Evolutionary conservation across 64 coral and sea anemone genomes (phyloP).

Genomic region (Actinia equina): DNA sequence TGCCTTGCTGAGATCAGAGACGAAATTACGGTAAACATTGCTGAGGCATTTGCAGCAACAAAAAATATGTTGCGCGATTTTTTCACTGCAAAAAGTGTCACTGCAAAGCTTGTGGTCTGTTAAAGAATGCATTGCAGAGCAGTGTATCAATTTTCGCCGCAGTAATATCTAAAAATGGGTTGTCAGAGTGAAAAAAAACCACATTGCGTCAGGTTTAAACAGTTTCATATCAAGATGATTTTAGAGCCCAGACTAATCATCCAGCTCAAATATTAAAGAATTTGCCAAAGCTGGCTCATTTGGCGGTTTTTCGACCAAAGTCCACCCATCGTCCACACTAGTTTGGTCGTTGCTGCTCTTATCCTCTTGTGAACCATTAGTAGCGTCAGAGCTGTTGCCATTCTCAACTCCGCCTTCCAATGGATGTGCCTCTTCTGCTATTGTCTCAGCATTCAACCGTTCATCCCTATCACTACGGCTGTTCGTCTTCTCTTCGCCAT

Average conservation of each 20-base stretch:
- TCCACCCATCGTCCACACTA: not conserved
- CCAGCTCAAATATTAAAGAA: constrained; percentile 88
- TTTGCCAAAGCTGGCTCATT: constrained; percentile 23
- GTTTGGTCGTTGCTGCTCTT: constrained; percentile 14
- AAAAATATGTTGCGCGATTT: too few relatives aligned
- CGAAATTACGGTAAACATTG: too few relatives aligned
- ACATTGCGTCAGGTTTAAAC: not conserved
- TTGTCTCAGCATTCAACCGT: constrained; percentile 3
- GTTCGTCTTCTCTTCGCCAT: not conserved
- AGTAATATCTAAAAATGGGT: not conserved
- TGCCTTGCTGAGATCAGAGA: too few relatives aligned
- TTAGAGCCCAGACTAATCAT: constrained; percentile 33
- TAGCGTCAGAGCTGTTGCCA: not conserved
- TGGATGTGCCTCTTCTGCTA: not conserved
- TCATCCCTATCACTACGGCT: constrained; percentile 16
- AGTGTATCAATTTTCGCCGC: too few relatives aligned
- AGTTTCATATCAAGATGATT: not conserved
- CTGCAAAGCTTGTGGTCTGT: too few relatives aligned
- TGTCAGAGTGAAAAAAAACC: not conserved
- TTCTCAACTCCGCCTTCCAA: constrained; percentile 10
- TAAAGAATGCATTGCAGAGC: too few relatives aligned
- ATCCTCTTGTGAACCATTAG: not conserved
- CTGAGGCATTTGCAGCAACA: too few relatives aligned
- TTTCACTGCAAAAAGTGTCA: too few relatives aligned
- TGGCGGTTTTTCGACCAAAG: not conserved